Evolutionary conservation across 2,888 invertebrate species (phyloP).

Genomic region (Charanyca ferruginea): DNA sequence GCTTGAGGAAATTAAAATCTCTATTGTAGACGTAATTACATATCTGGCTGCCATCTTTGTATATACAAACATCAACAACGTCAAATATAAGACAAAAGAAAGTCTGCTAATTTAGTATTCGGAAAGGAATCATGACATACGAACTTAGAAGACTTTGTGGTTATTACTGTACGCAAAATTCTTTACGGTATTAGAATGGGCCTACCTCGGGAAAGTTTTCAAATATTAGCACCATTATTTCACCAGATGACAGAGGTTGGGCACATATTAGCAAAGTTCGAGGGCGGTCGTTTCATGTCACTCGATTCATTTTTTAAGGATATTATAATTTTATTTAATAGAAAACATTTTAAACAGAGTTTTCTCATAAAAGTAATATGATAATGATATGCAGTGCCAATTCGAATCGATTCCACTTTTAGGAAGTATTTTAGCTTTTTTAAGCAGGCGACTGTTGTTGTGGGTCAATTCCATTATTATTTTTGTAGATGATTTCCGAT

Average conservation of each 20-base stretch:
- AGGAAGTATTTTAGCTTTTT: neutral
- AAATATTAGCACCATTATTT: constrained; percentile 91
- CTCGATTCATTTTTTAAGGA: constrained; percentile 82
- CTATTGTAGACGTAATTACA: constrained; percentile 37
- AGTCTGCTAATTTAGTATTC: constrained; percentile 60
- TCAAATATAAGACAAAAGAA: constrained; percentile 40
- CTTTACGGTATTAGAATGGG: constrained; percentile 85
- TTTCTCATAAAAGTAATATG: constrained; percentile 2
- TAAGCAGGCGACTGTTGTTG: too few species aligned
- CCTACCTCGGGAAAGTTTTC: constrained; percentile 86
- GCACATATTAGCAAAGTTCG: constrained; percentile 90
- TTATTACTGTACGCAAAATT: constrained; percentile 85
- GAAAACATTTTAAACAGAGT: constrained; percentile 31
- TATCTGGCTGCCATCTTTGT: constrained; percentile 26
- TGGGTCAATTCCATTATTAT: too few species aligned
- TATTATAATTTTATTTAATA: constrained; percentile 62
- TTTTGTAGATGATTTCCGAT: too few species aligned
- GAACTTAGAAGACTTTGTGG: constrained; percentile 77
- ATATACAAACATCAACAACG: constrained; percentile 24
- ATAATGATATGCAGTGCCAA: neutral
- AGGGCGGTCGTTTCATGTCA: constrained; percentile 80
- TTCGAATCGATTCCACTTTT: neutral
- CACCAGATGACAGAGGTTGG: constrained; percentile 89
- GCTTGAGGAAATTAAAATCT: constrained; percentile 47
- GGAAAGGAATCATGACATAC: constrained; percentile 72